A percentile compares a stretch with the other conserved stretches of the same genome.
These are phyloP conservation scores for Calephelis perditalis DNA, from an alignment of 2,888 invertebrate genomes.

Conservation along the genomic window DNA sequence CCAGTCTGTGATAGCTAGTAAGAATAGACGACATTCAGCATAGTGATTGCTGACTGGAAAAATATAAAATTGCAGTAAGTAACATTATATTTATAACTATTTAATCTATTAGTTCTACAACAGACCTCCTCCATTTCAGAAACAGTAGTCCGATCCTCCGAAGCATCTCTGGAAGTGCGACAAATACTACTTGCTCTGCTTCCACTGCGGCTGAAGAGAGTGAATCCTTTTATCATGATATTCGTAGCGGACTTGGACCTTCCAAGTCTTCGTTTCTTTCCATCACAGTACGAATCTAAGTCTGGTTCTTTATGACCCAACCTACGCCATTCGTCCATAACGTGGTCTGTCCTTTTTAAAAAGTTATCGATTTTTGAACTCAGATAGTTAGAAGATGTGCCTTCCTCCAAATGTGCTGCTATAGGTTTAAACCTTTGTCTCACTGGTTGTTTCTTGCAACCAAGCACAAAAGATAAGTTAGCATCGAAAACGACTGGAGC, in stretches of 20 bases:
- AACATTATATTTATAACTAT: too few species aligned
- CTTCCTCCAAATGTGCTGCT: slow-evolving; percentile 86
- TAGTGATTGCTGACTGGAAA: too few species aligned
- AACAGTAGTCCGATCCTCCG: slow-evolving; percentile 81
- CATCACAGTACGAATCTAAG: slow-evolving; percentile 49
- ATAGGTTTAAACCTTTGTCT: slow-evolving; percentile 83
- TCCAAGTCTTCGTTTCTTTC: slow-evolving; percentile 65
- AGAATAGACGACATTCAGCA: too few species aligned
- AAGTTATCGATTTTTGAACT: slow-evolving; percentile 88
- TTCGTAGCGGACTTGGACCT: slow-evolving; percentile 87
- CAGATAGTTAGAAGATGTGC: slow-evolving; percentile 87
- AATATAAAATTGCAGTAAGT: too few species aligned
- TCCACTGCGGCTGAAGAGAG: slow-evolving; percentile 77
- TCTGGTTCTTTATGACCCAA: slow-evolving; percentile 80
- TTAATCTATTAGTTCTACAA: slow-evolving; percentile 12
- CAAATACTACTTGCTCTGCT: slow-evolving; percentile 78
- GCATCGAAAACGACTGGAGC: slow-evolving; percentile 90
- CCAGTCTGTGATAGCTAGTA: too few species aligned
- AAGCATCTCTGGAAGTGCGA: slow-evolving; percentile 71
- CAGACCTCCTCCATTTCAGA: slow-evolving; percentile 83
- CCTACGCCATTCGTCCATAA: slow-evolving; percentile 91
- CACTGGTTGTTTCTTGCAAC: slow-evolving; percentile 83
- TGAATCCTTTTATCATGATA: slow-evolving; percentile 90
- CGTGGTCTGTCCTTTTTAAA: slow-evolving; percentile 89
- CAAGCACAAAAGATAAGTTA: slow-evolving; percentile 87